Percentiles rank a stretch among this genome's conserved stretches.
These are phyloP conservation scores for Cosmia pyralina DNA, from an alignment of 2,888 invertebrate genomes.

Conservation along the genomic window DNA sequence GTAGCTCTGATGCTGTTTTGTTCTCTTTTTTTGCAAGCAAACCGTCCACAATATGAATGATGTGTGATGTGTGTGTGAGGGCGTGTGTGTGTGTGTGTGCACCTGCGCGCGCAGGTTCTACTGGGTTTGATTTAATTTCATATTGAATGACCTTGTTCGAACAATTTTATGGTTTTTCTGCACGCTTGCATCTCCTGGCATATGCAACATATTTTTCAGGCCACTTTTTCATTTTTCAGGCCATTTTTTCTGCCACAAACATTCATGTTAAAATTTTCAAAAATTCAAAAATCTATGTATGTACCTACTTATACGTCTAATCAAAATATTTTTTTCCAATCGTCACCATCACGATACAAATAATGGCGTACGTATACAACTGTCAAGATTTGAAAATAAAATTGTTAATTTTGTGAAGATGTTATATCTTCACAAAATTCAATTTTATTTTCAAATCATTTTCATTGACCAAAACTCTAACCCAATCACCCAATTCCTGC, in stretches of 20 bases:
- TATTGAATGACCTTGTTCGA: background rate
- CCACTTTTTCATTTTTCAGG: no score
- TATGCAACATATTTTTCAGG: background rate
- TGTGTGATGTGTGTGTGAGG: slow-evolving; percentile 5
- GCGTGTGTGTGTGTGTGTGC: slow-evolving; percentile 4
- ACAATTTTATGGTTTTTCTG: background rate
- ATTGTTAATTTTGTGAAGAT: no score
- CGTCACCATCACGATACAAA: background rate
- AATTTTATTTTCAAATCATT: slow-evolving; percentile 28
- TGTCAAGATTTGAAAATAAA: no score
- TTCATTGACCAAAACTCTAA: slow-evolving; percentile 31
- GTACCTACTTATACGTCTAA: no score
- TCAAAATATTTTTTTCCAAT: no score
- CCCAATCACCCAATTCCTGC: slow-evolving; percentile 53
- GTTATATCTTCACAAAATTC: slow-evolving; percentile 27
- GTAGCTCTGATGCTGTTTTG: background rate
- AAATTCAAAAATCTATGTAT: no score
- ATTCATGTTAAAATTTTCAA: no score
- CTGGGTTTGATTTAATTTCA: slow-evolving; percentile 7
- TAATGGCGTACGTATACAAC: slow-evolving; percentile 1
- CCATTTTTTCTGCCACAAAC: no score
- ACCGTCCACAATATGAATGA: slow-evolving; percentile 3
- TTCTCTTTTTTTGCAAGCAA: slow-evolving; percentile 7
- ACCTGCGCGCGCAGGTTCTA: slow-evolving; percentile 5
- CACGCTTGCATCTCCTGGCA: background rate